phyloP scores from a whole-genome alignment of 2,113 vertebrate species.

The Proteles cristata region DNA sequence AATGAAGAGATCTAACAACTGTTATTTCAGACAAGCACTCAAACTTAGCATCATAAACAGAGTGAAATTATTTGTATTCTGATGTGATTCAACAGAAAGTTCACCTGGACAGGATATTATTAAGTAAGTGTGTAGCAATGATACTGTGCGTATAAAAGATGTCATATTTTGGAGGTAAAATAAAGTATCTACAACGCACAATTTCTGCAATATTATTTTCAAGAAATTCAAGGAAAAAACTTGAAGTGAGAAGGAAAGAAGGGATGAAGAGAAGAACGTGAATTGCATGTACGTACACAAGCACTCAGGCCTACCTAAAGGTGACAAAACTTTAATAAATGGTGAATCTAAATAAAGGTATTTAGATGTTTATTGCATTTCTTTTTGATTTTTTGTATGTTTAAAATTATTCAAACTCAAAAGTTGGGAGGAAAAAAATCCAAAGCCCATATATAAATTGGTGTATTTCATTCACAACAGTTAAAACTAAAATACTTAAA shows the following conservation, averaged over 20 bases:
- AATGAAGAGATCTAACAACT: constrained; percentile 5
- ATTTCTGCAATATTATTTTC: background rate
- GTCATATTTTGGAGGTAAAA: constrained; percentile 8
- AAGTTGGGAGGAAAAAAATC: background rate
- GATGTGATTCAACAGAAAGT: background rate
- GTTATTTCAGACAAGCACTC: background rate
- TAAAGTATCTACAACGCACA: background rate
- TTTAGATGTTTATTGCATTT: background rate
- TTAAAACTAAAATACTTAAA: background rate
- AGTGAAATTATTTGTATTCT: background rate
- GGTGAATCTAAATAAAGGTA: background rate
- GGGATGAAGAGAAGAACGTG: background rate
- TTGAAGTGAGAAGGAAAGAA: background rate
- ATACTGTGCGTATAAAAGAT: background rate
- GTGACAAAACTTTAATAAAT: background rate
- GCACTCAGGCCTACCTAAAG: background rate
- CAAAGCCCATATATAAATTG: background rate
- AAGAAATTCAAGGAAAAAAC: background rate
- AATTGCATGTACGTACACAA: background rate
- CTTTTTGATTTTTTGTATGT: background rate
- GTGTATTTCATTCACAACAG: background rate
- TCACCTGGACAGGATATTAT: background rate
- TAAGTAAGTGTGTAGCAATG: background rate
- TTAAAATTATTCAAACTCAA: background rate
- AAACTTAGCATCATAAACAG: constrained; percentile 7